Evolutionary conservation across 2,888 invertebrate species (phyloP), one percentile per base, ranked within the genome.

Genomic region (Vesta saturnalis): DNA sequence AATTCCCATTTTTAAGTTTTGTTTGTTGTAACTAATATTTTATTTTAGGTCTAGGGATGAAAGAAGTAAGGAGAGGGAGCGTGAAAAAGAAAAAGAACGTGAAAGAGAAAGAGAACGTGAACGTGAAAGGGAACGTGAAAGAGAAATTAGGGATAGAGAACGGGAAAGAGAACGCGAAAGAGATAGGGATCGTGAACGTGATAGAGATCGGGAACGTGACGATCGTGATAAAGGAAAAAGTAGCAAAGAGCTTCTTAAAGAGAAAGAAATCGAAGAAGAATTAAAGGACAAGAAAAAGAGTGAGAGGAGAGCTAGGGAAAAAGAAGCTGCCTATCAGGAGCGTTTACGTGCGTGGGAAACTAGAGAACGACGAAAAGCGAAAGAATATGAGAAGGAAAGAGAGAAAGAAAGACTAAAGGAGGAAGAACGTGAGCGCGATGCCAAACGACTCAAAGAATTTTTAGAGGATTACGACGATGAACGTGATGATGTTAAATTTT

Each of bases 401-500:
- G 93, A 95, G 79, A 92, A 93, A 76, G 95, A 96, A 82, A 86
- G 93, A 55, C 88, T 92, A 74, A 92, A 93, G 78, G 92, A 94
- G 79, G 93, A 94, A 79, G 96, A 97, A 82, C 88, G 95, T 67
- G 92, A 94, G 83, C 90, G 92, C 67, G 99, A 99, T 85, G 97
- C 97, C 0, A 94, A 95, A 85, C 88, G 95, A 49, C 88, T 99
- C 62, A 96, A 97, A 84, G 96, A 98, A 86, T 99, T 99, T 85
- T 89, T 99, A 1, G 99, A 99, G 85, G 99, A 99, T 84, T 99
- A 99, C 81, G 98, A 99, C 81, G 99, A 99, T 84, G 97, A 98
- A 84, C 88, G 97, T 60, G 97, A 99, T 84, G 99, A 99, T 83
- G 89, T 93, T 57, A 98, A 98, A 86, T 99, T 95, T 86, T 99